phyloP scores from a whole-genome alignment of 1,140 invertebrate genomes.

The Gryllus bimaculatus region DNA sequence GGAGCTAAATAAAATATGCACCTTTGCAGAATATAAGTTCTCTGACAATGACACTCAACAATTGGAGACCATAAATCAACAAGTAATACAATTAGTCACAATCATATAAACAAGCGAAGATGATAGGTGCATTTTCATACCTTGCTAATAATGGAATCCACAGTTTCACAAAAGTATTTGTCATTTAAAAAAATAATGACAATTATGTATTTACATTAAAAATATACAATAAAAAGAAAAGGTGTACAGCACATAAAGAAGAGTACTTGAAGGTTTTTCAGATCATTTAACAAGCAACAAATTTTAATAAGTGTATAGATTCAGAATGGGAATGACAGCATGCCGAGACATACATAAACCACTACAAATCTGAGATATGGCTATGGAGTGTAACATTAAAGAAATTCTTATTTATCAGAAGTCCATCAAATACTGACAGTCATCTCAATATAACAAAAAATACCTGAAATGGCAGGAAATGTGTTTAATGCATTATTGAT shows the following conservation, averaged over 20 bases:
- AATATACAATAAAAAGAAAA: not conserved
- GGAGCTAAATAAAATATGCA: not conserved
- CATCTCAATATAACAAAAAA: not conserved
- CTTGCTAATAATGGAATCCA: too few species aligned
- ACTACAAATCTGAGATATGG: too few species aligned
- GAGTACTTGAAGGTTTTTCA: not conserved
- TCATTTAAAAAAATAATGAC: too few species aligned
- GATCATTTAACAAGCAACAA: not conserved
- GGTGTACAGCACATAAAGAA: not conserved
- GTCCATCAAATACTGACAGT: not conserved
- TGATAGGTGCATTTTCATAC: not conserved
- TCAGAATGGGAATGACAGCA: not conserved
- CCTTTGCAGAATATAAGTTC: not conserved
- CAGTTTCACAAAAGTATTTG: too few species aligned
- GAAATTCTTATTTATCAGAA: not conserved
- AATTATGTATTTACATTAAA: too few species aligned
- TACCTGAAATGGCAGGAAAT: not conserved
- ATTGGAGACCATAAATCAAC: not conserved
- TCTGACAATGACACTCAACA: not conserved
- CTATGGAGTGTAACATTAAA: not conserved
- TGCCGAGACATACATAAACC: too few species aligned
- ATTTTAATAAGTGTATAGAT: not conserved
- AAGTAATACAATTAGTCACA: not conserved
- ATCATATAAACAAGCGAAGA: not conserved
- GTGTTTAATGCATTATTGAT: not conserved